A percentile compares a stretch with the other conserved stretches of the same genome.
phyloP scores from a whole-genome alignment of 92 coral and sea anemone genomes.

The Zoanthus gigantus region DNA sequence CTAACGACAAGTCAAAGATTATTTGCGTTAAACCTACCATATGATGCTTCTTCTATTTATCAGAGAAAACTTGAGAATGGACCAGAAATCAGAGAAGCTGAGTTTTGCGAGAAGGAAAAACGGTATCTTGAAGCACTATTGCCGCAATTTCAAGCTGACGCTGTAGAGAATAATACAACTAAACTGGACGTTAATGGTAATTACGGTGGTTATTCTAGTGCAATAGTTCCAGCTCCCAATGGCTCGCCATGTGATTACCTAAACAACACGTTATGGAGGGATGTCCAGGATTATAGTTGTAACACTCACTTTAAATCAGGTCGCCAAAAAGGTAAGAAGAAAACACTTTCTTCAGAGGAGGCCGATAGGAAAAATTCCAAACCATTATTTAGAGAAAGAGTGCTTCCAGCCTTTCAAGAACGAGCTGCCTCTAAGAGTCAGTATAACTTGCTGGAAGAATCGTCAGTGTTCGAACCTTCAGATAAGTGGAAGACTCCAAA shows the following conservation, averaged over 20 bases:
- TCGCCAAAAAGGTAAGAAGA: not conserved
- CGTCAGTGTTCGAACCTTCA: conserved; percentile 22
- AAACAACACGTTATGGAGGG: not conserved
- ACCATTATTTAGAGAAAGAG: not conserved
- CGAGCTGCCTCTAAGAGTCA: not conserved
- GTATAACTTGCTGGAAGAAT: conserved; percentile 18
- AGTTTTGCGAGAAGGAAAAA: conserved; percentile 14
- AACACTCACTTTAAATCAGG: not conserved
- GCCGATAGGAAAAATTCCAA: not conserved
- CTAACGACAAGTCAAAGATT: not conserved
- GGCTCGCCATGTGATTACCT: conserved; percentile 5
- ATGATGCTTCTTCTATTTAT: not conserved
- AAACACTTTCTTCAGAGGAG: not conserved
- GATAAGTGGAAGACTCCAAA: conserved; percentile 41
- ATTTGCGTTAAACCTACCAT: not conserved
- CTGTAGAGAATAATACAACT: not conserved
- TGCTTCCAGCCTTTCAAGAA: not conserved
- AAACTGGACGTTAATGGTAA: conserved; percentile 16
- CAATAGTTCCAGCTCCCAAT: not conserved
- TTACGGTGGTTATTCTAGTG: not conserved
- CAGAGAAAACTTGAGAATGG: not conserved
- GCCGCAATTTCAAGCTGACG: not conserved
- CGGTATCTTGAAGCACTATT: not conserved
- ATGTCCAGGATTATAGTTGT: not conserved
- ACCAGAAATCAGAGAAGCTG: conserved; percentile 14